Conservation (phyloP, 2,888 invertebrate species). For the Spatulosminthurus flaviceps region DNA sequence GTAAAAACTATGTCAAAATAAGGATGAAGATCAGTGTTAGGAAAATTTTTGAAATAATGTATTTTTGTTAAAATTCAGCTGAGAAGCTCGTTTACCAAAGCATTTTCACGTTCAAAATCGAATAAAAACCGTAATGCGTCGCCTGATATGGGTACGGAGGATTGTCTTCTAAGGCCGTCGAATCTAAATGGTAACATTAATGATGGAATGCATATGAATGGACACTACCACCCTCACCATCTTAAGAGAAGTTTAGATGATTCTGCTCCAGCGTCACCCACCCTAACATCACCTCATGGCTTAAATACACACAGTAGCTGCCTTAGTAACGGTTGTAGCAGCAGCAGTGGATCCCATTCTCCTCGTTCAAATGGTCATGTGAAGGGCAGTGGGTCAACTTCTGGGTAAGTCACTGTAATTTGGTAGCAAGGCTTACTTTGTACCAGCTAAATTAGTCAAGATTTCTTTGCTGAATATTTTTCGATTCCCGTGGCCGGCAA, state of each 20-base stretch:
- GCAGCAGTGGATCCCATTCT: constrained; percentile 63
- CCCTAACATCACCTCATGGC: constrained; percentile 66
- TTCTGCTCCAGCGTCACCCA: constrained; percentile 70
- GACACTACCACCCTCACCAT: constrained; percentile 45
- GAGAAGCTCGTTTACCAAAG: constrained; percentile 96
- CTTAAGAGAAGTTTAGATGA: constrained; percentile 65
- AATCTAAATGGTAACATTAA: constrained; percentile 63
- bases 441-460: too few relatives aligned
- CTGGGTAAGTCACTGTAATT: constrained; percentile 65
- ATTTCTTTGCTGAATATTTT: too few relatives aligned
- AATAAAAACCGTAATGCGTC: constrained; percentile 66
- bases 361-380: constrained; percentile 60
- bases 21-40: too few relatives aligned
- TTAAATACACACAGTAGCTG: constrained; percentile 54
- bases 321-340: constrained; percentile 56
- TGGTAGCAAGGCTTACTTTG: too few relatives aligned
- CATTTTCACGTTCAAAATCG: constrained; percentile 85
- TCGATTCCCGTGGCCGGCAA: too few relatives aligned
- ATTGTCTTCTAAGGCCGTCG: constrained; percentile 50
- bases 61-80: constrained; percentile 70
- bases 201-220: constrained; percentile 50
- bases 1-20: too few relatives aligned
- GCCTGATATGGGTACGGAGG: constrained; percentile 61
- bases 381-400: constrained; percentile 68
- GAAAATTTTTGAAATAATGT: background rate